Base-by-base conservation (phyloP, 2,113 vertebrate species). In the Coryphaenoides rupestris region DNA sequence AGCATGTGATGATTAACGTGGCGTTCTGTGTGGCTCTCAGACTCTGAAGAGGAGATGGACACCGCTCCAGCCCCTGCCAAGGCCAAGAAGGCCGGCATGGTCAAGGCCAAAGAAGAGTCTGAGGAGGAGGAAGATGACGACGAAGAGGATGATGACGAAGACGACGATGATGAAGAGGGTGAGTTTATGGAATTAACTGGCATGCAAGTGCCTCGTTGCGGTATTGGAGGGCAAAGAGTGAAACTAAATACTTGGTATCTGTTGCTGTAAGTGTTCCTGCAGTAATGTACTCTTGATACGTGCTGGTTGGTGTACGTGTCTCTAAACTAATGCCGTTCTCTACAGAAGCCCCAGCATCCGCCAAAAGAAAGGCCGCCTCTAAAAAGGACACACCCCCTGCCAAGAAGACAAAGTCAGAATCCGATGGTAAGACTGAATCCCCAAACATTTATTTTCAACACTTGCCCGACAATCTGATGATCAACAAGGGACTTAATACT, bases 21-120 rank as follows among this genome's bases (percentile, higher is more conserved):
- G 5, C 12, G 9, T 15, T 14, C 56, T 55, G 13, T 60, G 1
- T 74, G n/a, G 0, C 55, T 88, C 71, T 52, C 56, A 97, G 94
- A 94, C 1, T 97, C 95, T 13, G 96, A 97, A 52, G 90, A 97
- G 33, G 95, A 95, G 74, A 97, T 98, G 95, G 96, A 97, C 55
- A 92, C 86, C 0, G 69, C 92, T 3, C 92, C 92, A 65, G 81
- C 85, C 14, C 89, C 79, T 40, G 61, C 88, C 5, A 94, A 92
- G 19, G 90, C 90, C 26, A 98, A 97, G 80, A 98, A 96, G 73
- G 73, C 91, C 7, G 86, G 91, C 55, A 87, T 90, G 87, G 93
- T 93, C 26, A 94, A 91, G 58, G 88, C 86, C 12, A 93, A 95
- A 13, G 94, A 93, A 0, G 93, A 94, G 0, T 92, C 92, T 0